Percentiles rank a stretch among this genome's conserved stretches.
phyloP scores from a whole-genome alignment of 1,140 invertebrate species.

The Stegodyphus mimosarum region DNA sequence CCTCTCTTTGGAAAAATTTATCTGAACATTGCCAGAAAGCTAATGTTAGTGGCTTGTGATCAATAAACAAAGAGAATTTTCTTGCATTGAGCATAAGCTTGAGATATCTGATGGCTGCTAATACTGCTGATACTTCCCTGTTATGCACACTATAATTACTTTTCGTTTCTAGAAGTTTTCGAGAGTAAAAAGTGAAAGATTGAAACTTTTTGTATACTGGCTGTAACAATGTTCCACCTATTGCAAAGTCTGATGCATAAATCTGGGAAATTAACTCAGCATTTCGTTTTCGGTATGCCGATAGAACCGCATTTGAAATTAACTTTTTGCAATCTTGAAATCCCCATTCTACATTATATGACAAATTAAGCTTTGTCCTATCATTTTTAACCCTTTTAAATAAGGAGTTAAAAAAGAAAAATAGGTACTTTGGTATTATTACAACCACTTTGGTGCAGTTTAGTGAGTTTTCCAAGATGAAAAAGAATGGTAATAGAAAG shows the following conservation, averaged over 20 bases:
- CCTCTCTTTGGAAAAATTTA: no score
- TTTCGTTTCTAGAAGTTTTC: constrained; percentile 27
- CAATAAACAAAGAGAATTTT: no score
- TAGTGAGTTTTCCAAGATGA: no score
- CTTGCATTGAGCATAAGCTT: no score
- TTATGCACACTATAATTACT: constrained; percentile 5
- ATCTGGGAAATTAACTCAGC: constrained; percentile 37
- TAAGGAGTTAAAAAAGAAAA: not conserved
- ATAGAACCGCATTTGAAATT: constrained; percentile 57
- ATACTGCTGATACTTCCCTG: constrained; percentile 10
- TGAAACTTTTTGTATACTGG: not conserved
- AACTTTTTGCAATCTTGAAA: constrained; percentile 68
- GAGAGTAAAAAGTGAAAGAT: constrained; percentile 60
- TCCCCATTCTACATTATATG: constrained; percentile 61
- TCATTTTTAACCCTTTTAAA: constrained; percentile 19
- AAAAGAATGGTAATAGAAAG: no score
- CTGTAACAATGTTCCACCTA: constrained; percentile 55
- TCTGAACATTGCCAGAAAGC: no score
- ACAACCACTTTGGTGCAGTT: no score
- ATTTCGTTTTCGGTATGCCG: constrained; percentile 38
- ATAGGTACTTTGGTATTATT: no score
- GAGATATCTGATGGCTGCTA: constrained; percentile 43
- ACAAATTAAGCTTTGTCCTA: constrained; percentile 43
- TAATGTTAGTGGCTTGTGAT: no score
- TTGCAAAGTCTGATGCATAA: constrained; percentile 44